A percentile compares a stretch with the other conserved stretches of the same genome.
These are phyloP conservation scores for Noturus placidus DNA, from an alignment of 2,113 vertebrate genomes.

Conservation along the genomic window DNA sequence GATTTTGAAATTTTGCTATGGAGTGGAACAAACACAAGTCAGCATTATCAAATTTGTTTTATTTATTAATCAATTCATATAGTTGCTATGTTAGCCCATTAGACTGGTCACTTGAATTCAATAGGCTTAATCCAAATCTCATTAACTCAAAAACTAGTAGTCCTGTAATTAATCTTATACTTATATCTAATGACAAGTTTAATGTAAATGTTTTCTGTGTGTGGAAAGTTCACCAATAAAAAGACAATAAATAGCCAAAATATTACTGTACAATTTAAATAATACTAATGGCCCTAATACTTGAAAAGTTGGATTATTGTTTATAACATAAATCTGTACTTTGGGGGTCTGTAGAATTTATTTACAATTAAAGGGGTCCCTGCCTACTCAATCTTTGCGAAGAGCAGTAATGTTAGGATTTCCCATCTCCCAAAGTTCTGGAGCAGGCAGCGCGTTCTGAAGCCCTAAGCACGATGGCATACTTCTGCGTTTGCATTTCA, in stretches of 20 bases:
- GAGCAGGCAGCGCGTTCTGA: too few relatives aligned
- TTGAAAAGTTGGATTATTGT: not conserved
- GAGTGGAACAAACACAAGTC: not conserved
- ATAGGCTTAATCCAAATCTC: not conserved
- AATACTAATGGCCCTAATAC: not conserved
- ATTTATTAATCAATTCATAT: not conserved
- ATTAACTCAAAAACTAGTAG: not conserved
- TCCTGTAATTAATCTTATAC: not conserved
- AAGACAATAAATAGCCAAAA: not conserved
- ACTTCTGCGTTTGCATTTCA: too few relatives aligned
- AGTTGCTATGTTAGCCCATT: not conserved
- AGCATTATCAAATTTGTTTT: not conserved
- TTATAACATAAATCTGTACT: not conserved
- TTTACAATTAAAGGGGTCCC: not conserved
- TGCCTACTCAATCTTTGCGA: not conserved
- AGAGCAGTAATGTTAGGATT: not conserved
- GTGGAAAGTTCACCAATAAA: not conserved
- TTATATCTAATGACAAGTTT: not conserved
- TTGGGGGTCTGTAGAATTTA: not conserved
- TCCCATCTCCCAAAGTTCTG: too few relatives aligned
- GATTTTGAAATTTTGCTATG: not conserved
- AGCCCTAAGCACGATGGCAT: too few relatives aligned
- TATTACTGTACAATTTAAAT: not conserved
- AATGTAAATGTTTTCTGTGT: not conserved
- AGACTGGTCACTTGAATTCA: not conserved